Evolutionary conservation across 2,113 vertebrate species (phyloP).

Genomic region (Psammodynastes pulverulentus): DNA sequence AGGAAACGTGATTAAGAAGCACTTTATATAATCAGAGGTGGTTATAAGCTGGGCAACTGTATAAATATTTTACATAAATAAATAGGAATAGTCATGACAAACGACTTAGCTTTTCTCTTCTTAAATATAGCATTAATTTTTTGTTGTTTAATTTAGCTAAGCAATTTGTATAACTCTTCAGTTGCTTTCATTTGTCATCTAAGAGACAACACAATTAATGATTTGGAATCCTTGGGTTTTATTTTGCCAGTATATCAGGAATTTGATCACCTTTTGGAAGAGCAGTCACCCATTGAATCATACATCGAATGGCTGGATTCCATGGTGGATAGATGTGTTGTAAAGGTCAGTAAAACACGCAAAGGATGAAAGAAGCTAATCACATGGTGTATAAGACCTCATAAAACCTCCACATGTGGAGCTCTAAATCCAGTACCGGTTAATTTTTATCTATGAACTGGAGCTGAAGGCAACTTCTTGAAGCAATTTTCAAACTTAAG

Average conservation of each 20-base stretch:
- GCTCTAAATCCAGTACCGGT: not conserved
- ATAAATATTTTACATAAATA: not conserved
- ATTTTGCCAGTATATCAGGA: constrained; percentile 89
- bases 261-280: constrained; percentile 94
- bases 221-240: constrained; percentile 31
- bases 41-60: not conserved
- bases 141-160: not conserved
- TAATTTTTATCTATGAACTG: not conserved
- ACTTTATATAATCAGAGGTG: not conserved
- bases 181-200: constrained; percentile 16
- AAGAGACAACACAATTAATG: constrained; percentile 15
- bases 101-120: not conserved
- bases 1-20: not conserved
- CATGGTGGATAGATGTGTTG: constrained; percentile 97
- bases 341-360: constrained; percentile 81
- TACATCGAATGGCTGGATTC: constrained; percentile 98
- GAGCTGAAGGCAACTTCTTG: not conserved
- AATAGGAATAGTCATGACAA: constrained; percentile 1
- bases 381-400: not conserved
- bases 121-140: not conserved
- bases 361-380: not conserved
- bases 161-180: not conserved
- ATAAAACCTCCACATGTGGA: not conserved
- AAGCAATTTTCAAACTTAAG: not conserved
- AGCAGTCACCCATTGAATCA: constrained; percentile 94